A percentile compares a stretch with the other conserved stretches of the same genome.
These are phyloP conservation scores for Hemicentrotus pulcherrimus DNA, from an alignment of 35 echinoderm and acorn worm species.

Conservation along the genomic window DNA sequence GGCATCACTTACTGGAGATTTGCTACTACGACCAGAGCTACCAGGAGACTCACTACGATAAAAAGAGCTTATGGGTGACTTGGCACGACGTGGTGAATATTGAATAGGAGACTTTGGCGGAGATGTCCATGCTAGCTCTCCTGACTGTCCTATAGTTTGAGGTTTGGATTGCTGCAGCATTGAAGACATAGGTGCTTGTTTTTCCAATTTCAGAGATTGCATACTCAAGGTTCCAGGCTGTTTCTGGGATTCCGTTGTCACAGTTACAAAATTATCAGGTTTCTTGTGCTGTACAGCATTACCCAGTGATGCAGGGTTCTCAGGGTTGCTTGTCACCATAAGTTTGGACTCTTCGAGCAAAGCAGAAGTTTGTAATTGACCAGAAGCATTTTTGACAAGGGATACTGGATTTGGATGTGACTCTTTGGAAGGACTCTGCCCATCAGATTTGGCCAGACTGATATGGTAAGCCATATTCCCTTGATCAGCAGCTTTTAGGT, in stretches of 20 bases:
- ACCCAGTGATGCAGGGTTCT: neutral
- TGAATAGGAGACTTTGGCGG: neutral
- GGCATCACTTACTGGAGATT: neutral
- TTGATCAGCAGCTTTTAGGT: neutral
- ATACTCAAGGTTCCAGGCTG: neutral
- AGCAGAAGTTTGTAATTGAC: neutral
- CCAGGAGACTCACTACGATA: neutral
- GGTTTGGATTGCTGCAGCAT: neutral
- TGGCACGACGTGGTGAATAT: neutral
- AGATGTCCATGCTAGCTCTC: neutral
- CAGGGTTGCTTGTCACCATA: neutral
- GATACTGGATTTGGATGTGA: neutral
- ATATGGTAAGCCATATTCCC: neutral
- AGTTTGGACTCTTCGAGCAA: neutral
- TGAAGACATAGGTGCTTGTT: neutral
- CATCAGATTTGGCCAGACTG: neutral
- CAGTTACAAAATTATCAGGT: neutral
- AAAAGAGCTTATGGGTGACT: neutral
- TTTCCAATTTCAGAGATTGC: neutral
- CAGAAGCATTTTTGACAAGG: neutral
- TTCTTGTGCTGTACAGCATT: neutral
- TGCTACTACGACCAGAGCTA: neutral
- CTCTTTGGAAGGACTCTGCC: neutral
- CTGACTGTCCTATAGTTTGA: neutral
- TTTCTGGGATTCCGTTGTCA: neutral